Conservation (phyloP, 2,888 invertebrate genomes). For the Galerucella calmariensis region DNA sequence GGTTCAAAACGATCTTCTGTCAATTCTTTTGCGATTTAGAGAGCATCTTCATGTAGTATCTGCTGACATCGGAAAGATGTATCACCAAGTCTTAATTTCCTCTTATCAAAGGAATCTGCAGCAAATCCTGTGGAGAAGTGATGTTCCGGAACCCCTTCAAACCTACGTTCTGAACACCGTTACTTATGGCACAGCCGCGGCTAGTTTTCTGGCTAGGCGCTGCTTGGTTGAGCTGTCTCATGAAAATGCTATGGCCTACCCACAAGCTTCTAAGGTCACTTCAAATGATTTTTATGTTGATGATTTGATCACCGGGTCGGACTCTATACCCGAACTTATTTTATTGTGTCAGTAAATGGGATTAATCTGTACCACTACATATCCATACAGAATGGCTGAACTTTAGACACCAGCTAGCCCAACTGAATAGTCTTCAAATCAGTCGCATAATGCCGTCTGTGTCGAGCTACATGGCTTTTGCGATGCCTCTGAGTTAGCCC, state of each 20-base stretch:
- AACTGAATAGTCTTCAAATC: neutral
- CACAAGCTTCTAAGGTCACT: no score
- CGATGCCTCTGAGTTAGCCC: neutral
- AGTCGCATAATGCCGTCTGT: neutral
- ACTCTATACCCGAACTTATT: no score
- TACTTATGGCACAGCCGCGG: no score
- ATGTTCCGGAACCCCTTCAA: neutral
- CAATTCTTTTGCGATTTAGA: neutral
- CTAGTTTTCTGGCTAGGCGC: no score
- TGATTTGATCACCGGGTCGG: no score
- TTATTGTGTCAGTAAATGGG: neutral
- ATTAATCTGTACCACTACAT: neutral
- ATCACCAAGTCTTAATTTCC: neutral
- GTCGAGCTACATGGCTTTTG: neutral
- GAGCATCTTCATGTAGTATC: neutral
- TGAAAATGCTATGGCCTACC: no score
- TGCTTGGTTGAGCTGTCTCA: no score
- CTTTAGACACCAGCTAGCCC: neutral
- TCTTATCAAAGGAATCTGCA: neutral
- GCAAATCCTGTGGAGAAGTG: neutral
- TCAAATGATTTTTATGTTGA: no score
- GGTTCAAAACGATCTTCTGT: neutral
- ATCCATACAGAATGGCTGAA: neutral
- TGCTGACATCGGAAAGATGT: conserved; percentile 2
- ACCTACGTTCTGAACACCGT: no score